Conservation (phyloP, 2,113 vertebrate genomes). For the Panurus biarmicus region DNA sequence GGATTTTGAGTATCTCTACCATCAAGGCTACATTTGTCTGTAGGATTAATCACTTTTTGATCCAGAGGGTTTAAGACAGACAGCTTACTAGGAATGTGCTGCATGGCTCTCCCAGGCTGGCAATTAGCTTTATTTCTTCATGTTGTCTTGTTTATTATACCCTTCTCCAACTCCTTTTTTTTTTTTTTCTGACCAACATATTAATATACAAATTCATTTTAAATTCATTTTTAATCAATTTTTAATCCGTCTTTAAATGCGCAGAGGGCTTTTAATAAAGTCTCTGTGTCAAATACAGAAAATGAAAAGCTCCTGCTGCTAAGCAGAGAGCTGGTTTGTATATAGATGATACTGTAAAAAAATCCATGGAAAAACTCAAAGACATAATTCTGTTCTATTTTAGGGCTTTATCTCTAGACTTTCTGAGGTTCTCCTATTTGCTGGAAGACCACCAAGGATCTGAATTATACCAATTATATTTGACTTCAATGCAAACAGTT, state of each 20-base stretch:
- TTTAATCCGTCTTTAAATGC: neutral
- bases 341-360: neutral
- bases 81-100: conserved; percentile 41
- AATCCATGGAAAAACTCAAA: neutral
- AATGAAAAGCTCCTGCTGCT: neutral
- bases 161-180: neutral
- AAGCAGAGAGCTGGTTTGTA: neutral
- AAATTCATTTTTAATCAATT: neutral
- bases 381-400: neutral
- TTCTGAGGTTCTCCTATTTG: neutral
- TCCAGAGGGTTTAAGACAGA: conserved; percentile 61
- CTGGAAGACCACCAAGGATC: neutral
- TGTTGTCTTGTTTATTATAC: conserved; percentile 15
- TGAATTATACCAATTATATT: neutral
- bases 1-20: conserved; percentile 53
- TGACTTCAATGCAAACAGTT: neutral
- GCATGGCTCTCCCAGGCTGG: conserved; percentile 17
- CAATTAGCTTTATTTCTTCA: conserved; percentile 47
- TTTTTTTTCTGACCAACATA: neutral
- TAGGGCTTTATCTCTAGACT: neutral
- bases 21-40: conserved; percentile 62
- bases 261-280: neutral
- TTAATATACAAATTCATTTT: neutral
- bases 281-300: neutral
- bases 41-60: conserved; percentile 64